These are phyloP conservation scores for Acrobasis consociella DNA, from an alignment of 2,888 invertebrate genomes.

Conservation along the genomic window DNA sequence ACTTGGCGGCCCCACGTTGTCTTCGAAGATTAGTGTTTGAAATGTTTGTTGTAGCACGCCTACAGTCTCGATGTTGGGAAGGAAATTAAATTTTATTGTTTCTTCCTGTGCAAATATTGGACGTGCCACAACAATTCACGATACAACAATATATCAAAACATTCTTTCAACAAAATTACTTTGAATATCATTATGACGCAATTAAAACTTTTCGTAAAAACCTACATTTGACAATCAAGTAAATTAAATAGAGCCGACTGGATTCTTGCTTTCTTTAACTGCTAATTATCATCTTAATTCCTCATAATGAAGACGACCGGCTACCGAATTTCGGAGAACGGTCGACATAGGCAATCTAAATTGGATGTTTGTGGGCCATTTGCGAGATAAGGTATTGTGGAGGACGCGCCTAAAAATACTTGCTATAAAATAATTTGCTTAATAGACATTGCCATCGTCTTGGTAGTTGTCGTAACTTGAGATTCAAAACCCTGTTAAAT, in stretches of 20 bases:
- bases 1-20: constrained; percentile 40
- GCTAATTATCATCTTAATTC: constrained; percentile 68
- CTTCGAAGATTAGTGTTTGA: constrained; percentile 31
- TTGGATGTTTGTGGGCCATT: constrained; percentile 48
- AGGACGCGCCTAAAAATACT: constrained; percentile 13
- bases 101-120: not conserved
- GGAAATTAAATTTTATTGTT: constrained; percentile 20
- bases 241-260: constrained; percentile 45
- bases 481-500: not conserved
- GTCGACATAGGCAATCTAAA: constrained; percentile 45
- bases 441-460: not conserved
- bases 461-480: not conserved
- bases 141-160: not conserved
- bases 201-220: constrained; percentile 6
- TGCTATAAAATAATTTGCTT: constrained; percentile 13
- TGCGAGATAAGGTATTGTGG: constrained; percentile 21
- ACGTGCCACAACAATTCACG: not conserved
- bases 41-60: constrained; percentile 21
- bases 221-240: constrained; percentile 8
- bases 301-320: constrained; percentile 53
- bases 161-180: not conserved
- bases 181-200: constrained; percentile 1
- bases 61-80: constrained; percentile 2
- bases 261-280: constrained; percentile 48
- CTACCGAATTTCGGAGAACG: constrained; percentile 60